phyloP scores from a whole-genome alignment of 2,888 invertebrate species.

The Fragum fragum region DNA sequence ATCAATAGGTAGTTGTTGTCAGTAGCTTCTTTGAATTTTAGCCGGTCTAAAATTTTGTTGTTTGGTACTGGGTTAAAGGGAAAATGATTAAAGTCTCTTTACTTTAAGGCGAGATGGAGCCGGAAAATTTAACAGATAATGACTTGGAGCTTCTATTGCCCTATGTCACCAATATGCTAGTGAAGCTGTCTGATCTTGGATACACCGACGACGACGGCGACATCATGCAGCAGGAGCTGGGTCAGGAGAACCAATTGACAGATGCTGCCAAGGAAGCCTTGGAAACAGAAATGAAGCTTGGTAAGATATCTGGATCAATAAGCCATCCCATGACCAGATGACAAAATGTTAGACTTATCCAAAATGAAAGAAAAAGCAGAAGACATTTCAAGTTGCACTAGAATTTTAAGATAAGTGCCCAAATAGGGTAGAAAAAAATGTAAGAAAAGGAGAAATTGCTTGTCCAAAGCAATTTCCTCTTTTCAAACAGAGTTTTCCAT shows the following conservation, averaged over 20 bases:
- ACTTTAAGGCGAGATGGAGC: conserved; percentile 56
- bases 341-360: not conserved
- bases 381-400: not conserved
- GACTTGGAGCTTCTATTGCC: conserved; percentile 53
- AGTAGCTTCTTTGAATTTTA: too few relatives aligned
- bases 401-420: not conserved
- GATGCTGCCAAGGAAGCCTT: conserved; percentile 35
- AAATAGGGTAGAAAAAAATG: too few relatives aligned
- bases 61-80: too few relatives aligned
- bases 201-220: conserved; percentile 13
- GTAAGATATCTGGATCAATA: conserved; percentile 17
- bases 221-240: conserved; percentile 1
- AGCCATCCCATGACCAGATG: not conserved
- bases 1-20: too few relatives aligned
- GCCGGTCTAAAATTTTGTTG: too few relatives aligned
- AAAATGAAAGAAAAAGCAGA: not conserved
- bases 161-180: conserved; percentile 57
- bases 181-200: conserved; percentile 28
- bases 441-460: conserved; percentile 12
- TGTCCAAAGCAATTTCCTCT: not conserved
- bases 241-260: conserved; percentile 29
- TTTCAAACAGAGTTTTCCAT: not conserved
- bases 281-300: conserved; percentile 50
- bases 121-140: conserved; percentile 57
- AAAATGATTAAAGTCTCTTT: too few relatives aligned